Evolutionary conservation across 2,113 vertebrate genomes (phyloP).

Genomic region (Strix uralensis): DNA sequence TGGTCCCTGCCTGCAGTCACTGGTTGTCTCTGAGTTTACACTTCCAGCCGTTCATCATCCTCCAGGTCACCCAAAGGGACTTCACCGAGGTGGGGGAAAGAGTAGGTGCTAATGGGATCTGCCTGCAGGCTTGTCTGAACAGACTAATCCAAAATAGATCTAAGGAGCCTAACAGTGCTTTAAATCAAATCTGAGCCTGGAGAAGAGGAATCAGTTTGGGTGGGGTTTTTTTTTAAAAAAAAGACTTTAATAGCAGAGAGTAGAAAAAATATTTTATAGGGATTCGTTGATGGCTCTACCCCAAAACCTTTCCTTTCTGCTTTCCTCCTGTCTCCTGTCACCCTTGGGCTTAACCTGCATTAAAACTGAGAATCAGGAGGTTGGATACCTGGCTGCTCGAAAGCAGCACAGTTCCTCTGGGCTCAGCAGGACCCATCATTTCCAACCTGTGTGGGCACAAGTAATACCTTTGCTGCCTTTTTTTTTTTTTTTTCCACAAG

Average conservation of each 20-base stretch:
- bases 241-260: not conserved
- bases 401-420: not conserved
- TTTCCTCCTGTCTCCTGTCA: not conserved
- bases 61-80: not conserved
- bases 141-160: not conserved
- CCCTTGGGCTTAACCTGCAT: not conserved
- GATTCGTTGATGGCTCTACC: not conserved
- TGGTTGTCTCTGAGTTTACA: not conserved
- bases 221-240: no score
- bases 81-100: not conserved
- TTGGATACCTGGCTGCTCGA: not conserved
- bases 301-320: not conserved
- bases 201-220: not conserved
- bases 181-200: not conserved
- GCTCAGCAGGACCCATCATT: accelerated
- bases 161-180: not conserved
- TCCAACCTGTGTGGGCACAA: not conserved
- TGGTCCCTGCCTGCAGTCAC: not conserved
- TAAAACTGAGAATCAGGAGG: not conserved
- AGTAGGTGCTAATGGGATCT: not conserved
- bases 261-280: not conserved
- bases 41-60: not conserved
- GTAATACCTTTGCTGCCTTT: not conserved
- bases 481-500: not conserved
- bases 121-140: not conserved